Percentiles rank a stretch among this genome's conserved stretches.
Conservation (phyloP, 1,140 invertebrate species). For the Lysiphlebus fabarum region DNA sequence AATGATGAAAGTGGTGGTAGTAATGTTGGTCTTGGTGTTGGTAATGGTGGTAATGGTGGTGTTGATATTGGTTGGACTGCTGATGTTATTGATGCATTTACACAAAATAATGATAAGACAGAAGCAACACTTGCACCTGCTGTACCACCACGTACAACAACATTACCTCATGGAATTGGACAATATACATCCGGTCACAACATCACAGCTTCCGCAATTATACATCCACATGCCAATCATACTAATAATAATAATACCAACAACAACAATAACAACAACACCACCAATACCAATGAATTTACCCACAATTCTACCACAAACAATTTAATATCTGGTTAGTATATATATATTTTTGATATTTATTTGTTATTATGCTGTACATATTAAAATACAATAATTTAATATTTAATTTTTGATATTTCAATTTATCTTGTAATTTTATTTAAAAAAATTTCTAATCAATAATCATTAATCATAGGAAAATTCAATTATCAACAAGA, state of each 20-base stretch:
- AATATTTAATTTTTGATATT: too few species aligned
- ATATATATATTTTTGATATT: too few species aligned
- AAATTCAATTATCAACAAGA: too few species aligned
- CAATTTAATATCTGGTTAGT: conserved; percentile 50
- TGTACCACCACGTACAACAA: conserved; percentile 51
- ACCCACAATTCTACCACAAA: conserved; percentile 44
- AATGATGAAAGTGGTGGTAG: conserved; percentile 29
- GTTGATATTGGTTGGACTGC: too few species aligned
- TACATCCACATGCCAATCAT: conserved; percentile 50
- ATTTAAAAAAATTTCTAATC: too few species aligned
- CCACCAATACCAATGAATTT: conserved; percentile 43
- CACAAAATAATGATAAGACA: conserved; percentile 28
- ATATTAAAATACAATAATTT: too few species aligned
- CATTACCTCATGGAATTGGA: conserved; percentile 36
- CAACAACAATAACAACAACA: conserved; percentile 42
- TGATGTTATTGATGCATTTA: conserved; percentile 20
- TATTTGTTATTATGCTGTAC: too few species aligned
- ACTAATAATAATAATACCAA: not conserved
- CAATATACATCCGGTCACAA: conserved; percentile 42
- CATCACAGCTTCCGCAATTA: conserved; percentile 49
- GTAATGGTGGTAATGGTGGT: too few species aligned
- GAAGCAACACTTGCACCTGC: conserved; percentile 41
- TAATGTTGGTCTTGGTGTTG: too few species aligned
- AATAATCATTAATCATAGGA: too few species aligned
- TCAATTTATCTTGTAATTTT: too few species aligned